phyloP scores from a whole-genome alignment of 2,113 vertebrate species.

The Cepphus grylle region DNA sequence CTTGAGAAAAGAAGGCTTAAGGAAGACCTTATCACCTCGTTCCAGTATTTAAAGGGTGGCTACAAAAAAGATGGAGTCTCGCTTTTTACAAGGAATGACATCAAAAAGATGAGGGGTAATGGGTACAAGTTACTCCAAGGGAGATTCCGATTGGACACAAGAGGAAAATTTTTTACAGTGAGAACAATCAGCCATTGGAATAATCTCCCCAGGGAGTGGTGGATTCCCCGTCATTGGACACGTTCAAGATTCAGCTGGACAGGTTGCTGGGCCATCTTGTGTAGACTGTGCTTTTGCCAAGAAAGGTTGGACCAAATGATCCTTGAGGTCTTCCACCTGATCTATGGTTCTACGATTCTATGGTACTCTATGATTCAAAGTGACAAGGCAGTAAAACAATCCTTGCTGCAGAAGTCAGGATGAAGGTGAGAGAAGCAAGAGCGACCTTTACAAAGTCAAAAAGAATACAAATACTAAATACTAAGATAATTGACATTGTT shows the following conservation, averaged over 20 bases:
- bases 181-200: not conserved
- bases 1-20: not conserved
- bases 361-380: not conserved
- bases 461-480: not conserved
- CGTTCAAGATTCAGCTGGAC: not conserved
- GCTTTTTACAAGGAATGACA: not conserved
- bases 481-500: not conserved
- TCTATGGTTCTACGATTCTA: not conserved
- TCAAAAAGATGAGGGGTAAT: not conserved
- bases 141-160: not conserved
- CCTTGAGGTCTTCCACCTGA: not conserved
- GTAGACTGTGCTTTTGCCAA: not conserved
- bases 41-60: not conserved
- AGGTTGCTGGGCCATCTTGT: not conserved
- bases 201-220: not conserved
- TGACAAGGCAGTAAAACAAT: not conserved
- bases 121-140: not conserved
- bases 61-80: not conserved
- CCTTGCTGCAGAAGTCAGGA: not conserved
- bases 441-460: rapidly evolving
- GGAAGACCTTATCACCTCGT: not conserved
- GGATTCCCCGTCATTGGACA: not conserved
- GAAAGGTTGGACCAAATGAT: not conserved
- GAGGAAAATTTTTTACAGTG: not conserved
- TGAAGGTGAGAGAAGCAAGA: not conserved